A percentile compares a stretch with the other conserved stretches of the same genome.
Conservation (phyloP, 2,888 invertebrate species). For the Thelaira solivaga region DNA sequence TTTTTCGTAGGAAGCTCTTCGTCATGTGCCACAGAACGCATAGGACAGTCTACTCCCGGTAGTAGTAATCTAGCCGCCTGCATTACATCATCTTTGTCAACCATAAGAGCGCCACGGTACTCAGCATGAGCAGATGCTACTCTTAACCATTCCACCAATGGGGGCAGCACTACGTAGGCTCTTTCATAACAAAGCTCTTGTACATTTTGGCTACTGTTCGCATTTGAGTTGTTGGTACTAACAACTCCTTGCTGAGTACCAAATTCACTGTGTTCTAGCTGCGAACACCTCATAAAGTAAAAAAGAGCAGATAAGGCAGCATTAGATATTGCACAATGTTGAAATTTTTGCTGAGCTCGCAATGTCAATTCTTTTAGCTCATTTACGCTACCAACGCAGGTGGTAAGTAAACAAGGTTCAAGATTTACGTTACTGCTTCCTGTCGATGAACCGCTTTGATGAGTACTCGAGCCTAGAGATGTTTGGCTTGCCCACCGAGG, state of each 20-base stretch:
- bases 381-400: conserved; percentile 90
- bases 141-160: conserved; percentile 93
- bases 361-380: conserved; percentile 87
- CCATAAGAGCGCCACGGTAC: conserved; percentile 85
- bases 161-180: conserved; percentile 91
- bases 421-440: conserved; percentile 76
- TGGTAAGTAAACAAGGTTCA: conserved; percentile 87
- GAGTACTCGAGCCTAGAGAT: conserved; percentile 80
- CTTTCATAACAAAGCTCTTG: conserved; percentile 90
- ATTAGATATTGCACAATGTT: conserved; percentile 78
- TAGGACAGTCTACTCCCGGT: conserved; percentile 93
- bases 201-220: conserved; percentile 74
- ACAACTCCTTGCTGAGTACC: conserved; percentile 67
- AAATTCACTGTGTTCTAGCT: conserved; percentile 84
- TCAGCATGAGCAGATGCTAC: conserved; percentile 90
- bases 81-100: conserved; percentile 91
- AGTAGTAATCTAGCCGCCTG: conserved; percentile 91
- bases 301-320: conserved; percentile 88
- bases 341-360: conserved; percentile 79
- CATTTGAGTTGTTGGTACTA: conserved; percentile 69
- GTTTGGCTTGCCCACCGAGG: conserved; percentile 89
- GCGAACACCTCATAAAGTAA: conserved; percentile 95
- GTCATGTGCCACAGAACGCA: conserved; percentile 82
- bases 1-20: conserved; percentile 78
- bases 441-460: conserved; percentile 63